Percentiles rank a stretch among this genome's conserved stretches.
These are phyloP conservation scores for Oscheius sp. DNA, from an alignment of 2,888 invertebrate species.

Conservation along the genomic window DNA sequence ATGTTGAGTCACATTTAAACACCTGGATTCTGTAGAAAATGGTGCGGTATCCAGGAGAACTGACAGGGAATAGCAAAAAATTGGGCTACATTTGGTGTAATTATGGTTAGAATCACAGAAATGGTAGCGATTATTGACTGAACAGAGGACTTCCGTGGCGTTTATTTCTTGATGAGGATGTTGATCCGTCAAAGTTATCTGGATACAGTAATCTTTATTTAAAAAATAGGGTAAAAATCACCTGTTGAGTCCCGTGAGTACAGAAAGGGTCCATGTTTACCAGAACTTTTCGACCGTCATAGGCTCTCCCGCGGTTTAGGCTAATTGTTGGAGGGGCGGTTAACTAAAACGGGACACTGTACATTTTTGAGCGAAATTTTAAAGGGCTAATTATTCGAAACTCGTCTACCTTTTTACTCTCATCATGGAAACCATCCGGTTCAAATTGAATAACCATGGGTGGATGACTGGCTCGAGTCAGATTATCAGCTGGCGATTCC, in stretches of 20 bases:
- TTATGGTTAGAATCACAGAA: slow-evolving; percentile 46
- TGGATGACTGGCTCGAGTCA: slow-evolving; percentile 37
- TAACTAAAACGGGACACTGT: background rate
- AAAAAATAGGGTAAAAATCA: background rate
- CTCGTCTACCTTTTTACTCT: slow-evolving; percentile 38
- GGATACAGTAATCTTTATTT: slow-evolving; percentile 25
- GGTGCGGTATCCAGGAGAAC: slow-evolving; percentile 33
- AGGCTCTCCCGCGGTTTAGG: slow-evolving; percentile 37
- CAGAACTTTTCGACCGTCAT: slow-evolving; percentile 45
- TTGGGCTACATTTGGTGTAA: slow-evolving; percentile 41
- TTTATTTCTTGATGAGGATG: slow-evolving; percentile 44
- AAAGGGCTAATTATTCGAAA: too few relatives aligned
- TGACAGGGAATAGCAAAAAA: slow-evolving; percentile 46
- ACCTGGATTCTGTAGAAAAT: slow-evolving; percentile 37
- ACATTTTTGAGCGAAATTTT: too few relatives aligned
- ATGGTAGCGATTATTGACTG: slow-evolving; percentile 39
- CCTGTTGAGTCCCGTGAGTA: slow-evolving; percentile 19
- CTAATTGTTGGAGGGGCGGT: slow-evolving; percentile 38
- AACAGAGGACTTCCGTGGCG: slow-evolving; percentile 43
- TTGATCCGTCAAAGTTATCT: slow-evolving; percentile 43
- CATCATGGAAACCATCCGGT: slow-evolving; percentile 39
- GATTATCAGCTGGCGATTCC: slow-evolving; percentile 48
- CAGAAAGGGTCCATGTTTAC: slow-evolving; percentile 67
- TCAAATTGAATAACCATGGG: slow-evolving; percentile 47
- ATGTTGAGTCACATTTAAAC: slow-evolving; percentile 60